Percentiles rank a stretch among this genome's conserved stretches.
Conservation (phyloP, 1,140 invertebrate genomes). For the Linepithema humile region DNA sequence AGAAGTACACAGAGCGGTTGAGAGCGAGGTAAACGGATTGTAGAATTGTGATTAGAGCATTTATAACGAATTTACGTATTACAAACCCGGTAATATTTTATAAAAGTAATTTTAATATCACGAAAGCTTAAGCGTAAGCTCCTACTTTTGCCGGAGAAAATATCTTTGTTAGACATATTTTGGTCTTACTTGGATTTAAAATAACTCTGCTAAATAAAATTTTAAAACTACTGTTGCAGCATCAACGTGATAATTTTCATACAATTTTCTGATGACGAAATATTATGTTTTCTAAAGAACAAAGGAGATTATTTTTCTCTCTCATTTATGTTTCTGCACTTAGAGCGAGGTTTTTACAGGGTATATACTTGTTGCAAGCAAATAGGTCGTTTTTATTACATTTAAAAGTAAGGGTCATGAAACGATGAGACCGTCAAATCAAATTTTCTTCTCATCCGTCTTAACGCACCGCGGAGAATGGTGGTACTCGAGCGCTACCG, state of each 20-base stretch:
- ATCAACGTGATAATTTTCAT: neutral
- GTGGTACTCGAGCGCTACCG: slow-evolving; percentile 2
- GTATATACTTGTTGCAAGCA: neutral
- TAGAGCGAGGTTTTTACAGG: neutral
- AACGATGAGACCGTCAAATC: slow-evolving; percentile 13
- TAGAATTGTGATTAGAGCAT: slow-evolving; percentile 43
- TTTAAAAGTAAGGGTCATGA: neutral
- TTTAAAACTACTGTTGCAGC: neutral
- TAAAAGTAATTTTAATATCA: slow-evolving; percentile 5
- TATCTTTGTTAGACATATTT: neutral
- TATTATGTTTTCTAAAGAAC: neutral
- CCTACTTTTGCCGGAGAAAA: neutral
- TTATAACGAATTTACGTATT: slow-evolving; percentile 24
- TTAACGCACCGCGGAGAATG: slow-evolving; percentile 29
- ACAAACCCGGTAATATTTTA: slow-evolving; percentile 31
- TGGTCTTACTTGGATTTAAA: neutral
- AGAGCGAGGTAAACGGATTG: slow-evolving; percentile 37
- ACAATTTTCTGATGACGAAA: neutral
- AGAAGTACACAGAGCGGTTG: slow-evolving; percentile 28
- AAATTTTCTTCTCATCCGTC: slow-evolving; percentile 14
- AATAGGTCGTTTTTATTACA: neutral
- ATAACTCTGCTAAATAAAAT: neutral
- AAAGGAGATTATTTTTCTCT: neutral
- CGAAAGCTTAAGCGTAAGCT: neutral
- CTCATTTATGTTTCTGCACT: neutral